Base-by-base conservation (phyloP, 1,140 invertebrate species). In the Spodoptera frugiperda region DNA sequence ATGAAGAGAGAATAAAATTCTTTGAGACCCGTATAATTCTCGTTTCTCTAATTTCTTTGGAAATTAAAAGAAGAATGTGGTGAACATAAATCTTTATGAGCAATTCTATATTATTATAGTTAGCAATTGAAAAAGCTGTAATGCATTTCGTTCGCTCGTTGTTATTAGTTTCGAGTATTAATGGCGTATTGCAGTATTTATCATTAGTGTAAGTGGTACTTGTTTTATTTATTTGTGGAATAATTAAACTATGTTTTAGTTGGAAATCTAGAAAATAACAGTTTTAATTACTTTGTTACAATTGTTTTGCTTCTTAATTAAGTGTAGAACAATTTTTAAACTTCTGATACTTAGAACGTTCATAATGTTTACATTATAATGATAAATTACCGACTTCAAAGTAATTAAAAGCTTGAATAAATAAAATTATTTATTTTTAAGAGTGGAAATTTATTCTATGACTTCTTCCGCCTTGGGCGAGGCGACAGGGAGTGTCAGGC, bases 1-100 rank as follows among this genome's bases (percentile, higher is more conserved):
- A 44, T 10, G 30, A 68, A 48, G 65, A 71, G 39, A 55, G 30
- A 53, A 48, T 46, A 71, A 54, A 55, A 33, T 46, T 71, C 65
- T 25, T 44, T 44, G 12, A 30, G 17, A 9, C 25, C 10, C 33
- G 33, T 55, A 46, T 44, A 70, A 53, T 46, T 71, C 53, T 57
- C n/a, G 15, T 51, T 48, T 65, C 61, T 14, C 44, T 46, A 65
- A 65, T 65, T 65, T 65, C 61, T 65, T 21, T 48, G 49, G 49
- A 53, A 68, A 68, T 68, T 68, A 33, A 33, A 68, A 68, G 25
- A 53, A 68, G 33, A 68, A 11, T 53, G 48, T 53, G 25, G 65
- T n/a, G 61, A 68, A 53, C 21, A 53, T 68, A 65, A 65, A 65
- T 68, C 48, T 68, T 68, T 33, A 68, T 51, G 48, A 53, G 48